A percentile compares a stretch with the other conserved stretches of the same genome.
Evolutionary conservation across 2,113 vertebrate genomes (phyloP).

Genomic region (Colius striatus): DNA sequence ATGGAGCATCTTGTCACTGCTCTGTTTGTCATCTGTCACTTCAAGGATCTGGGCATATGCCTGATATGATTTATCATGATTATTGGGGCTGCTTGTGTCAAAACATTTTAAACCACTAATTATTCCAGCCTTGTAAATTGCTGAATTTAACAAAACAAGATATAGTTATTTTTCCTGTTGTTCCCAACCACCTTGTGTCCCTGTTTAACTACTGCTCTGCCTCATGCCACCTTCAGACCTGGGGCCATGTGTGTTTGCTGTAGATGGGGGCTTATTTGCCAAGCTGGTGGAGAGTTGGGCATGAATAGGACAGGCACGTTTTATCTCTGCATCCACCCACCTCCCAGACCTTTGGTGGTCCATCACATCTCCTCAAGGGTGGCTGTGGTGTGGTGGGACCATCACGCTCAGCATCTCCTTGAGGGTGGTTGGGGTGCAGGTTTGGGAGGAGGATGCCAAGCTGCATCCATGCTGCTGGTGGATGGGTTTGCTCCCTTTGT

Average conservation of each 20-base stretch:
- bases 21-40: constrained; percentile 86
- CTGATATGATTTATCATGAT: constrained; percentile 79
- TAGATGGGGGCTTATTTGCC: not conserved
- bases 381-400: no score
- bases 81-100: constrained; percentile 67
- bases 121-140: constrained; percentile 75
- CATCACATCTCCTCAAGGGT: rapidly evolving
- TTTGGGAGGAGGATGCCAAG: not conserved
- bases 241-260: rapidly evolving
- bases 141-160: constrained; percentile 72
- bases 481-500: not conserved
- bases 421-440: rapidly evolving
- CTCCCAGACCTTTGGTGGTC: not conserved
- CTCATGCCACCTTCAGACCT: not conserved
- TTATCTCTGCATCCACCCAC: not conserved
- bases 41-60: constrained; percentile 80
- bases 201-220: not conserved
- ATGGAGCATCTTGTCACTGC: constrained; percentile 78
- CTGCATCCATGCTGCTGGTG: rapidly evolving
- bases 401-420: not conserved
- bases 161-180: not conserved
- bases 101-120: constrained; percentile 80
- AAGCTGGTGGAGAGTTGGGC: not conserved
- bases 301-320: not conserved
- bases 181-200: not conserved